These are phyloP conservation scores for Cetonia aurata DNA, from an alignment of 2,888 invertebrate species.

Conservation along the genomic window DNA sequence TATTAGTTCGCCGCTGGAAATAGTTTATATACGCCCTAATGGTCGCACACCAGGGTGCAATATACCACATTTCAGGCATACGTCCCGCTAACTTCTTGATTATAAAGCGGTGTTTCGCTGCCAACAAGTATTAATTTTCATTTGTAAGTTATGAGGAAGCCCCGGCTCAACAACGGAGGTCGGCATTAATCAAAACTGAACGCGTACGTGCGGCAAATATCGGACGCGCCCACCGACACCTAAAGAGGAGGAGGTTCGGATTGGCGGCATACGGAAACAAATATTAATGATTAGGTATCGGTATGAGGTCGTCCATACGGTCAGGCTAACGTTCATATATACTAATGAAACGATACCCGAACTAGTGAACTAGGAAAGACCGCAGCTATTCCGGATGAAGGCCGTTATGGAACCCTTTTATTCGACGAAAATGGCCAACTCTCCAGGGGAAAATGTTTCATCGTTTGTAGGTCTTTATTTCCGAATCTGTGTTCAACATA, in stretches of 20 bases:
- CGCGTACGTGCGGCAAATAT: slow-evolving; percentile 25
- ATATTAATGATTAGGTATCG: slow-evolving; percentile 42
- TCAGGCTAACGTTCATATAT: slow-evolving; percentile 9
- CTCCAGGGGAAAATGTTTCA: slow-evolving; percentile 11
- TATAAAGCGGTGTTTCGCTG: slow-evolving; percentile 44
- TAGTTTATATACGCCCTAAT: slow-evolving; percentile 28
- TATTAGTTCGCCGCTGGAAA: slow-evolving; percentile 30
- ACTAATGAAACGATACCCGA: slow-evolving; percentile 29
- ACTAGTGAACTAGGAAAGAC: slow-evolving; percentile 9
- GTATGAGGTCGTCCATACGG: slow-evolving; percentile 17
- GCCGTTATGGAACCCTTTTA: slow-evolving; percentile 10
- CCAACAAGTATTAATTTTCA: slow-evolving; percentile 45
- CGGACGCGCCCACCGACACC: slow-evolving; percentile 2
- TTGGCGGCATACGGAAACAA: slow-evolving; percentile 22
- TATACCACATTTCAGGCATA: slow-evolving; percentile 42
- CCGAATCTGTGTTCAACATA: too few species aligned
- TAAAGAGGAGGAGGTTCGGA: neutral
- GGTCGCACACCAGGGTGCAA: slow-evolving; percentile 41
- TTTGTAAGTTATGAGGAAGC: slow-evolving; percentile 42
- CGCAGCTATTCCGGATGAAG: slow-evolving; percentile 7
- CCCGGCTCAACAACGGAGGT: slow-evolving; percentile 33
- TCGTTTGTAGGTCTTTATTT: neutral
- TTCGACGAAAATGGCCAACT: slow-evolving; percentile 18
- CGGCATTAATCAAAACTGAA: slow-evolving; percentile 41
- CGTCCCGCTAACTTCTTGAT: slow-evolving; percentile 41